These are phyloP conservation scores for Vollenhovia emeryi DNA, from an alignment of 1,140 invertebrate genomes.

Conservation along the genomic window DNA sequence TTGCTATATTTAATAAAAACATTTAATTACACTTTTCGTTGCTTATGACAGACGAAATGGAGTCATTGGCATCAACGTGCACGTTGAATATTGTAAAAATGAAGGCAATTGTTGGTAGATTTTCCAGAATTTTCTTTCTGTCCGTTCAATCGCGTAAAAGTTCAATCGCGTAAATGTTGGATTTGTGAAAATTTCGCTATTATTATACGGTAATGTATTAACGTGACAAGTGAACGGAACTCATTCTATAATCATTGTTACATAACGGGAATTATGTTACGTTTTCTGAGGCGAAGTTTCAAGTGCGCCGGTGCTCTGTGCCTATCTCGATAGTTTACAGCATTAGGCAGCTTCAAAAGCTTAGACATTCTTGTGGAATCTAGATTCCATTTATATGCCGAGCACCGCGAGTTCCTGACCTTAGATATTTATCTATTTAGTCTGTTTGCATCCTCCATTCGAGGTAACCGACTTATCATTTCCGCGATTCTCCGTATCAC, in stretches of 20 bases:
- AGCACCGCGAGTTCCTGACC: background rate
- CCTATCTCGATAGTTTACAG: conserved; percentile 7
- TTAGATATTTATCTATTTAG: conserved; percentile 34
- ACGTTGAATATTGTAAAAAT: background rate
- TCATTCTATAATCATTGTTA: background rate
- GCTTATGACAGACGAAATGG: background rate
- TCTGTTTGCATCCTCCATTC: background rate
- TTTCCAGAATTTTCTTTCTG: background rate
- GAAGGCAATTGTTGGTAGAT: background rate
- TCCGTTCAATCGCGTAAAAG: too few species aligned
- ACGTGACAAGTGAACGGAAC: background rate
- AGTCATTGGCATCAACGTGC: background rate
- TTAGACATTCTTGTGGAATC: background rate
- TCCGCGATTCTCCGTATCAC: background rate
- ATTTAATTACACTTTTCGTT: background rate
- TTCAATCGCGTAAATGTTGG: background rate
- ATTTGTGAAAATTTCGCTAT: background rate
- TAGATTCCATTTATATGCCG: background rate
- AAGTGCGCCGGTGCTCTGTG: too few species aligned
- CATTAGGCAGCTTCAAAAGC: background rate
- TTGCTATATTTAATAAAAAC: too few species aligned
- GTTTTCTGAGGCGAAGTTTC: conserved; percentile 1
- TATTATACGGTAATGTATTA: background rate
- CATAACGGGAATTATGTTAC: background rate
- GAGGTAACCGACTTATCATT: conserved; percentile 34